Percentiles rank a stretch among this genome's conserved stretches.
phyloP scores from a whole-genome alignment of 1,140 invertebrate species.

The Pseudomyrmex pallidus region DNA sequence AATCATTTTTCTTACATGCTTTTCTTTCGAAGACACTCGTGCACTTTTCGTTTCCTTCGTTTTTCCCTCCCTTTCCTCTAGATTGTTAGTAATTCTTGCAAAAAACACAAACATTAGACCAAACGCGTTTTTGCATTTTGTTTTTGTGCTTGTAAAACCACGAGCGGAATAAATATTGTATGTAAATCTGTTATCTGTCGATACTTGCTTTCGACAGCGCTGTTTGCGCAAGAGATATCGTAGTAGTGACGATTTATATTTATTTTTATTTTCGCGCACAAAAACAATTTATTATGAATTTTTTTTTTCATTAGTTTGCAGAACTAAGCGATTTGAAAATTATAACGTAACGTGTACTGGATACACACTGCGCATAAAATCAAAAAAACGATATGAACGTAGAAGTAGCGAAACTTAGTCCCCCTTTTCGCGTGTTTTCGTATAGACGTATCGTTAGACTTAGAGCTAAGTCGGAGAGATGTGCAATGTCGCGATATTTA shows the following conservation, averaged over 20 bases:
- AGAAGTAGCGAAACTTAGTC: constrained; percentile 39
- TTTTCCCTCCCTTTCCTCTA: not conserved
- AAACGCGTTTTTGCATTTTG: not conserved
- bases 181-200: constrained; percentile 4
- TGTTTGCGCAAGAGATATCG: too few species aligned
- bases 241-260: too few species aligned
- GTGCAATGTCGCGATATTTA: constrained; percentile 11
- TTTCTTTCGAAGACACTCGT: not conserved
- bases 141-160: too few species aligned
- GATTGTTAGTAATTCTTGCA: not conserved
- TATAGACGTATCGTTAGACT: constrained; percentile 46
- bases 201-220: too few species aligned
- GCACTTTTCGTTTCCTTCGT: not conserved
- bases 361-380: constrained; percentile 32
- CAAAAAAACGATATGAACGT: constrained; percentile 25
- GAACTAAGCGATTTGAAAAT: constrained; percentile 5
- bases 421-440: constrained; percentile 22
- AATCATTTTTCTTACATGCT: too few species aligned
- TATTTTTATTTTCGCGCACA: too few species aligned
- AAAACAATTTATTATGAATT: too few species aligned
- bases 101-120: too few species aligned
- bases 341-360: constrained; percentile 23
- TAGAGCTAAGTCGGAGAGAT: constrained; percentile 37
- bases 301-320: too few species aligned
- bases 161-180: not conserved